These are phyloP conservation scores for Caenorhabditis doughertyi DNA, from an alignment of 2,888 invertebrate species.

Conservation along the genomic window DNA sequence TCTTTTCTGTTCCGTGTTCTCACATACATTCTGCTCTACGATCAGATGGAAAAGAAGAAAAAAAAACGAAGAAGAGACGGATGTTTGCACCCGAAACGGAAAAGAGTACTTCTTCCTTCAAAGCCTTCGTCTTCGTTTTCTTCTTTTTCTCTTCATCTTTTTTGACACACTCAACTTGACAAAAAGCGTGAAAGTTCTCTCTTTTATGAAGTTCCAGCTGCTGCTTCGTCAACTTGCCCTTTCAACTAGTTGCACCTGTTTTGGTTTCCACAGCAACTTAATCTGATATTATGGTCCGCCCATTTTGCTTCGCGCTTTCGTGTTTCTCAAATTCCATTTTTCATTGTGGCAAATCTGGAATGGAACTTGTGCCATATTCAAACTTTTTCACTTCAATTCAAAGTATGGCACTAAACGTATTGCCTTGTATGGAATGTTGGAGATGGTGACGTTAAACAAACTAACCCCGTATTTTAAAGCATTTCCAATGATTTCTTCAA, in stretches of 20 bases:
- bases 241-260: conserved; percentile 3
- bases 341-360: neutral
- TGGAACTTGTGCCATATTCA: no score
- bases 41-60: conserved; percentile 5
- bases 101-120: conserved; percentile 49
- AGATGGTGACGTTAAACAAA: no score
- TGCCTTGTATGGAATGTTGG: no score
- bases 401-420: no score
- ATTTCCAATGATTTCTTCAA: neutral
- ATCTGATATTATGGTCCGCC: conserved; percentile 4
- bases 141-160: conserved; percentile 6
- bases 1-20: conserved; percentile 18
- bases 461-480: neutral
- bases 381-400: no score
- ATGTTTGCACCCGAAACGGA: conserved; percentile 54
- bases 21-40: conserved; percentile 14
- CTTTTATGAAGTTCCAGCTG: neutral
- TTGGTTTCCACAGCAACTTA: conserved; percentile 36
- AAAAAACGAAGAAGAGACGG: conserved; percentile 5
- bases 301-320: neutral
- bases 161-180: conserved; percentile 49
- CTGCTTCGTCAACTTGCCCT: neutral
- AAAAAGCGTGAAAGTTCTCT: conserved; percentile 17
- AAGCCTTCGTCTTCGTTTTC: conserved; percentile 20
- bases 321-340: neutral